Evolutionary conservation across 1,140 invertebrate species (phyloP), one percentile per base, ranked within the genome.

Genomic region (Cecropterus lyciades): DNA sequence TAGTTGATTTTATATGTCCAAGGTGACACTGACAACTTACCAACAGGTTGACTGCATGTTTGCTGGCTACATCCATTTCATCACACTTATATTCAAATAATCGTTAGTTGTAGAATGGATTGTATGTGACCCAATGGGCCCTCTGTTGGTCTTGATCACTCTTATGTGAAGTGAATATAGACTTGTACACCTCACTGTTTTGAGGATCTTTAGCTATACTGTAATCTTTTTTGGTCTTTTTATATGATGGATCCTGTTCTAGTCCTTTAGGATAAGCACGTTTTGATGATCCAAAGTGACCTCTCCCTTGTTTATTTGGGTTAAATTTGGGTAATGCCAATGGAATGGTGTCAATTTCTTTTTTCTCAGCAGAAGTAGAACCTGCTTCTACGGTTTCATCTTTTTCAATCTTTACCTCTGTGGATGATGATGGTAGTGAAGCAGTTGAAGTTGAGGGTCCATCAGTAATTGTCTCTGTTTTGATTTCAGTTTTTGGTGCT

Each of bases 51-150:
- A n/a, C n/a, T n/a, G n/a, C n/a, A n/a, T n/a, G n/a, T n/a, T n/a
- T n/a, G n/a, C n/a, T n/a, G n/a, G n/a, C n/a, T n/a, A n/a, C n/a
- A n/a, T n/a, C n/a, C n/a, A n/a, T n/a, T n/a, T n/a, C n/a, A n/a
- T n/a, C n/a, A n/a, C n/a, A n/a, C n/a, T n/a, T n/a, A n/a, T n/a
- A n/a, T n/a, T n/a, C n/a, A n/a, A n/a, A n/a, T n/a, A n/a, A n/a
- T n/a, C 20, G 48, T 94, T 93, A 98, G 94, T 98, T 98, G 92
- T 98, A 99, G 84, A 98, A 97, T 53, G 98, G 98, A 94, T 99
- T 99, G 85, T 98, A 99, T 5, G 98, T 99, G 55, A 99, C 95
- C 99, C 99, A 99, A 87, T 99, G 98, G 3, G 97, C 98, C 80
- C 96, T 95, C 30, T 95, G 94, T 86, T 99, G 97, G 51, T 96